Evolutionary conservation across 92 coral and sea anemone genomes (phyloP).

Genomic region (Bergia sp.): DNA sequence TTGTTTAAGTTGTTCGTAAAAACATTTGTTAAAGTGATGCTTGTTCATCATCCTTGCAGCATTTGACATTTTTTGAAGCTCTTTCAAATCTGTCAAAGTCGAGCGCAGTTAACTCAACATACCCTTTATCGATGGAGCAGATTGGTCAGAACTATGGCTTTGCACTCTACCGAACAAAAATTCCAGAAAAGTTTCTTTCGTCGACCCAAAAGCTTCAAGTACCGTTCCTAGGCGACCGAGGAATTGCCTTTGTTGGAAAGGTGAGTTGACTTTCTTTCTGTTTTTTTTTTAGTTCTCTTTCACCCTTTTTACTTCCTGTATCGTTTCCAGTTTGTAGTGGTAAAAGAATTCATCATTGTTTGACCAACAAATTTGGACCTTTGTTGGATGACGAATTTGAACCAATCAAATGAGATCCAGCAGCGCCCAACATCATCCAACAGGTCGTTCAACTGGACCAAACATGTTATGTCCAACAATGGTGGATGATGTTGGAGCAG

Average conservation of each 20-base stretch:
- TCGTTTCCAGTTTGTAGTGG: not conserved
- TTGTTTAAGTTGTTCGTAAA: not conserved
- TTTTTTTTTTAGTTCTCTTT: too few species aligned
- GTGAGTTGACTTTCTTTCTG: constrained; percentile 33
- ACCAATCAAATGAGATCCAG: too few species aligned
- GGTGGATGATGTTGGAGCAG: too few species aligned
- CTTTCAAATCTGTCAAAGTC: constrained; percentile 56
- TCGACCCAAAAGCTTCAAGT: constrained; percentile 70
- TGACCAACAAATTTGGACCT: too few species aligned
- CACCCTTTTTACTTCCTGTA: not conserved
- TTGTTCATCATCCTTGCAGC: constrained; percentile 34
- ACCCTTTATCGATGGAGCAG: constrained; percentile 86
- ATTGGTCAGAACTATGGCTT: constrained; percentile 88
- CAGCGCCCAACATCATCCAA: too few species aligned
- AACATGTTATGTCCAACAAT: too few species aligned
- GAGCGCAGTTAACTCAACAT: constrained; percentile 50
- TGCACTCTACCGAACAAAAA: constrained; percentile 71
- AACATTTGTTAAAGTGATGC: not conserved
- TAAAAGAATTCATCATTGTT: too few species aligned
- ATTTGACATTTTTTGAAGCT: constrained; percentile 59
- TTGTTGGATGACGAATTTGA: too few species aligned
- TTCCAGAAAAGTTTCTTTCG: constrained; percentile 58
- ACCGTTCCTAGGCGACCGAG: constrained; percentile 92
- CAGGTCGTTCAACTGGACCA: too few species aligned
- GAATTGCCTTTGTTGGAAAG: constrained; percentile 80